A percentile compares a stretch with the other conserved stretches of the same genome.
These are phyloP conservation scores for Cathartes aura DNA, from an alignment of 2,113 vertebrate species.

Conservation along the genomic window DNA sequence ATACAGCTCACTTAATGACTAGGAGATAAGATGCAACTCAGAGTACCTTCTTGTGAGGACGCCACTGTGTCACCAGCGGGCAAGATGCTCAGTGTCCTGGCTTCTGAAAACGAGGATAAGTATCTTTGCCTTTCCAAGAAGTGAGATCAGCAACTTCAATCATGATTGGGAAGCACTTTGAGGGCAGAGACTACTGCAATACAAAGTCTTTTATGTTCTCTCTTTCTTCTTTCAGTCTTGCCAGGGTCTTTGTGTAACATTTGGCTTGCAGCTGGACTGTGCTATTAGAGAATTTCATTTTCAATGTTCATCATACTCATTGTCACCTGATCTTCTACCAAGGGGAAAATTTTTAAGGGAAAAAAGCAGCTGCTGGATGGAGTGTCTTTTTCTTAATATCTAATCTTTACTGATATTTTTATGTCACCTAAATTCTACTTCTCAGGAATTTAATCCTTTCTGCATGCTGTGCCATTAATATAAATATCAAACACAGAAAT, in stretches of 20 bases:
- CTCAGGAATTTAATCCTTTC: neutral
- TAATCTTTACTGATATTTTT: constrained; percentile 32
- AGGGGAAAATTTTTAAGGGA: neutral
- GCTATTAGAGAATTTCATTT: constrained; percentile 48
- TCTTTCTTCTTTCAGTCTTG: constrained; percentile 13
- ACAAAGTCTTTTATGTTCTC: neutral
- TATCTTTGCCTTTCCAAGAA: neutral
- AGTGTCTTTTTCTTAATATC: neutral
- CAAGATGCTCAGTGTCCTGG: neutral
- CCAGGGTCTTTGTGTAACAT: constrained; percentile 33
- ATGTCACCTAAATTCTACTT: constrained; percentile 20
- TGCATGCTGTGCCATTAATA: constrained; percentile 1
- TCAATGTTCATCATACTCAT: neutral
- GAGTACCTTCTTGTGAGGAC: neutral
- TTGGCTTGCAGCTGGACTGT: constrained; percentile 40
- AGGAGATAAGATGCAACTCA: neutral
- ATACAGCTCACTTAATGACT: neutral
- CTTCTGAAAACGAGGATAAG: neutral
- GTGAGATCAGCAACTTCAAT: neutral
- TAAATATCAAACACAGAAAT: constrained; percentile 46
- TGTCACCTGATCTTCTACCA: constrained; percentile 8
- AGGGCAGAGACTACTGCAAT: neutral
- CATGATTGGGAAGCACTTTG: neutral
- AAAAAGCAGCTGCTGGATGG: constrained; percentile 1
- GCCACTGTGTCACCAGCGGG: neutral